phyloP scores from a whole-genome alignment of 2,113 vertebrate genomes.

The Alosa alosa region DNA sequence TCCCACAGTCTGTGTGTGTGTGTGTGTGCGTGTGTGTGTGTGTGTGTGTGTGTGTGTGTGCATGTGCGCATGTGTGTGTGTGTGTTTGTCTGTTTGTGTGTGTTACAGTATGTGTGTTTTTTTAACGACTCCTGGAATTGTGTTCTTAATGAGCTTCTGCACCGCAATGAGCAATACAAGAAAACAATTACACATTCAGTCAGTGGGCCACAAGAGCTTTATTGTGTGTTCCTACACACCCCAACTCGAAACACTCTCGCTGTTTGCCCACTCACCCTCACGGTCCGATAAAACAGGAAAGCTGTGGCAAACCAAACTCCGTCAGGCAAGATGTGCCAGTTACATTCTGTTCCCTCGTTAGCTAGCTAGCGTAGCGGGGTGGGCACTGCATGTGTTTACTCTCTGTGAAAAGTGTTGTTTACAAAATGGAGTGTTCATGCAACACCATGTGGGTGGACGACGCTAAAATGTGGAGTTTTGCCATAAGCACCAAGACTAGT shows the following conservation, averaged over 20 bases:
- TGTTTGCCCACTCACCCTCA: not conserved
- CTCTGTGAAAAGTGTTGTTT: not conserved
- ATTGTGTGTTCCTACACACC: not conserved
- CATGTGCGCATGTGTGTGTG: not conserved
- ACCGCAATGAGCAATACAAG: not conserved
- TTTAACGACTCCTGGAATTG: not conserved
- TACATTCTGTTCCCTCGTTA: not conserved
- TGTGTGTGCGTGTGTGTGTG: not conserved
- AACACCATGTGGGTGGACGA: not conserved
- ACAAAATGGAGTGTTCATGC: not conserved
- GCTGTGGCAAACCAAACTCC: not conserved
- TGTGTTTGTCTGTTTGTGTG: not conserved
- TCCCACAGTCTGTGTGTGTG: not conserved
- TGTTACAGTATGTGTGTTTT: not conserved
- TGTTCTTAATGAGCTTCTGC: conserved; percentile 1
- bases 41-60: not conserved
- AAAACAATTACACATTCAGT: not conserved
- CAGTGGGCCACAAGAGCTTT: not conserved
- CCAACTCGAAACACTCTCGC: not conserved
- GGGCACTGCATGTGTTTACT: not conserved
- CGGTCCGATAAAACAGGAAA: not conserved
- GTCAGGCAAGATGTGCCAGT: not conserved
- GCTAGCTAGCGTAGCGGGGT: not conserved
- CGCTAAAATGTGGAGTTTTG: not conserved
- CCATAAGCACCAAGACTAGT: not conserved